Evolutionary conservation across 2,797 vertebrate genomes (phyloP).

Genomic region (Cottoperca gobio): DNA sequence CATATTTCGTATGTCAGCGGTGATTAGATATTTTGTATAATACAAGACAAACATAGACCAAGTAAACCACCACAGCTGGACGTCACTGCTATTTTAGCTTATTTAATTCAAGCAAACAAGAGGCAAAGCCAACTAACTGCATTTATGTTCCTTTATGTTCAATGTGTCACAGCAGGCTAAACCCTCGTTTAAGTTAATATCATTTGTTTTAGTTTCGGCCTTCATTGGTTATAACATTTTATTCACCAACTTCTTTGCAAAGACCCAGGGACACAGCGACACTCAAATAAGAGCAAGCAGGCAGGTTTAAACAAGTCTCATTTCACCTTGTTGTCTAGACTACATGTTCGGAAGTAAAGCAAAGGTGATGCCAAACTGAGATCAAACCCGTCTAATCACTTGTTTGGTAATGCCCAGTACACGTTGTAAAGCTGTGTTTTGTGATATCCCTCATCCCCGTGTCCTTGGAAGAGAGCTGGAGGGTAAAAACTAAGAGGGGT

Average conservation of each 20-base stretch:
- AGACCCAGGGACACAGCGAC: background rate
- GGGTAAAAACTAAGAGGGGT: background rate
- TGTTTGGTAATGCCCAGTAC: slow-evolving; percentile 5
- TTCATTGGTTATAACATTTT: background rate
- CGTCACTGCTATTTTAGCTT: slow-evolving; percentile 11
- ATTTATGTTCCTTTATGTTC: background rate
- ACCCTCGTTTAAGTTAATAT: background rate
- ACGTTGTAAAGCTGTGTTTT: background rate
- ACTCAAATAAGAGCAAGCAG: background rate
- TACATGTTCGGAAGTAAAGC: background rate
- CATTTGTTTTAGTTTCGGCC: background rate
- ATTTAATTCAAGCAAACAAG: slow-evolving; percentile 15
- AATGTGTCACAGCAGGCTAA: background rate
- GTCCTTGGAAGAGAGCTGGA: background rate
- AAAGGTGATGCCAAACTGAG: background rate
- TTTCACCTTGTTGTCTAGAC: slow-evolving; percentile 1
- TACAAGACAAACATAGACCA: slow-evolving; percentile 41
- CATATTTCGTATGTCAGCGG: slow-evolving; percentile 16
- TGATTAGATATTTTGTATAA: slow-evolving; percentile 24
- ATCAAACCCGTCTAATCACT: background rate
- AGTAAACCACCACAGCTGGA: slow-evolving; percentile 34
- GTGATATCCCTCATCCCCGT: background rate
- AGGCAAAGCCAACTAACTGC: slow-evolving; percentile 13
- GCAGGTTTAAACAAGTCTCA: background rate
- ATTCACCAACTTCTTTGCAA: background rate